Base-by-base conservation (phyloP, 1,140 invertebrate species). In the Whitmania pigra region DNA sequence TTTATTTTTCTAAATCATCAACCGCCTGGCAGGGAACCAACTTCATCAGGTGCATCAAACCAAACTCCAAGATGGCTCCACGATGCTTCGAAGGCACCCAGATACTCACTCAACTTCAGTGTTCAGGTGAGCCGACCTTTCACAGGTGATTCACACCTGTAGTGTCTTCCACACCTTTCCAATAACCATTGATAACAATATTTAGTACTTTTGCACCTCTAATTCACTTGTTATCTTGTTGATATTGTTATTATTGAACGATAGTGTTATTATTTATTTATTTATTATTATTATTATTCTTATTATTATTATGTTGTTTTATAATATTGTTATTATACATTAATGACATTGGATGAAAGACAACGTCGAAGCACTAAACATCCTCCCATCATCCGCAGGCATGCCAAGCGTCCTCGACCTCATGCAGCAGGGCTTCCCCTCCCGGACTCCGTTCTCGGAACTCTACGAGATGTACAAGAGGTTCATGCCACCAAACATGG, bases 11-110 rank as follows among this genome's bases (percentile, higher is more conserved):
- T 2, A 36, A 25, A 25, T 74, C 75, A 74, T 75, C 76, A 69
- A 79, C 79, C 72, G 75, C n/a, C 53, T 78, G 76, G 11, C 76
- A 92, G 89, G 93, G 94, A 31, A 97, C 94, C 57, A 95, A 92
- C 83, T 98, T 98, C 80, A 89, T 98, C 71, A 87, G 94, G 11
- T 97, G 94, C 80, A 92, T 97, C 66, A 98, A 98, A 83, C 94
- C 94, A 0, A 98, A 98, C 83, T 88, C 89, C 54, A 91, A 91
- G 81, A 97, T 97, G 94, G 86, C 91, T 3, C 88, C 91, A 74
- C 87, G 90, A 74, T 85, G 88, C 71, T 93, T 94, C 78, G 93
- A 97, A 79, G 93, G 93, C 40, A 87, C 88, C 55, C 87, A 92
- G 70, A 92, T 96, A 78, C 84, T 97, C 57, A 90, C 90, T 73